Percentiles rank a stretch among this genome's conserved stretches.
Conservation (phyloP, 1,140 invertebrate genomes). For the Trachelipus rathkii region DNA sequence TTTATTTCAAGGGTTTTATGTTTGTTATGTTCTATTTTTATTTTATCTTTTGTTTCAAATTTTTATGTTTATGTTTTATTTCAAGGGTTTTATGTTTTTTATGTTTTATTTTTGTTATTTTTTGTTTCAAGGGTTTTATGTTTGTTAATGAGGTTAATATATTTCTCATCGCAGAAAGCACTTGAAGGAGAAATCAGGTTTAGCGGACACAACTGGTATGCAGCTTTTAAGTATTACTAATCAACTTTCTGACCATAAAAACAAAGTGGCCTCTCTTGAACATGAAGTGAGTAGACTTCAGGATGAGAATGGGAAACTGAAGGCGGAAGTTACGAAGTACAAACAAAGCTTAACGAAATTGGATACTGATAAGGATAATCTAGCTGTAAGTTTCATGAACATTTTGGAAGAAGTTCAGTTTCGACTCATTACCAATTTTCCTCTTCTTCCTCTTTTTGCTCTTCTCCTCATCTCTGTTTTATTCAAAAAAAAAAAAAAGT, state of each 20-base stretch:
- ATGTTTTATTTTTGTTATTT: too few relatives aligned
- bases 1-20: too few relatives aligned
- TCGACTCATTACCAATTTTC: not conserved
- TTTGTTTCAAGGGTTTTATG: too few relatives aligned
- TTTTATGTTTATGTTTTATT: too few relatives aligned
- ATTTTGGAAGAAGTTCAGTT: not conserved
- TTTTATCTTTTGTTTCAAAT: too few relatives aligned
- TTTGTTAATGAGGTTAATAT: too few relatives aligned
- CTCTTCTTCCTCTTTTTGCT: too few relatives aligned
- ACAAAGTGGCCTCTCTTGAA: not conserved
- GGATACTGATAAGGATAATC: not conserved
- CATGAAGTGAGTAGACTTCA: not conserved
- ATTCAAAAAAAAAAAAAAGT: too few relatives aligned
- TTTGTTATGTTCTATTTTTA: too few relatives aligned
- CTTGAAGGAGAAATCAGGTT: not conserved
- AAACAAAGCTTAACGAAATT: not conserved
- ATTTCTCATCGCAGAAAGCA: not conserved
- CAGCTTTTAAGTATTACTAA: not conserved
- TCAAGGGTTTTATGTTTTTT: too few relatives aligned
- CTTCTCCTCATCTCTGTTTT: too few relatives aligned
- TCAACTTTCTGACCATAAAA: not conserved
- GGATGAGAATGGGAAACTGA: not conserved
- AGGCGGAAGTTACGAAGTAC: not conserved
- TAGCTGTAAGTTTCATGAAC: not conserved
- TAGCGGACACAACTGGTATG: not conserved